Conservation (phyloP, 1,140 invertebrate genomes). For the Neoseiulus cucumeris region DNA sequence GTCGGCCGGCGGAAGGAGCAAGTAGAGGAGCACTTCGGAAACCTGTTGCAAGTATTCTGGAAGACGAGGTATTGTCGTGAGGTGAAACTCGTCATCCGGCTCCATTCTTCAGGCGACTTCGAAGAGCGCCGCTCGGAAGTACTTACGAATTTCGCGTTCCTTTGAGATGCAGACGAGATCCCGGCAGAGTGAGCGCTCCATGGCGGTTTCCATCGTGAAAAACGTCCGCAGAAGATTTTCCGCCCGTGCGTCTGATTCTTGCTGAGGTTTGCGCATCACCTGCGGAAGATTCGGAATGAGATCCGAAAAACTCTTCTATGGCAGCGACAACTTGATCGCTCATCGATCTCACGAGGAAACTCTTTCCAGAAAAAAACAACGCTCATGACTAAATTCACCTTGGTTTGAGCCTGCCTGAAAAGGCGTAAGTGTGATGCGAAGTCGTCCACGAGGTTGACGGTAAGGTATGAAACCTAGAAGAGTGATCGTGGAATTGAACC, state of each 20-base stretch:
- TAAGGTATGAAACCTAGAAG: conserved; percentile 46
- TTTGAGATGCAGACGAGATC: conserved; percentile 32
- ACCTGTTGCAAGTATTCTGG: conserved; percentile 62
- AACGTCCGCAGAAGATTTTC: conserved; percentile 48
- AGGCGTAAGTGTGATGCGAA: conserved; percentile 65
- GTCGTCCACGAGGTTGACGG: conserved; percentile 67
- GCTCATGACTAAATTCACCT: too few species aligned
- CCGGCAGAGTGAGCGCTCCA: conserved; percentile 47
- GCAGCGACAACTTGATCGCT: not conserved
- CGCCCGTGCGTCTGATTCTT: not conserved
- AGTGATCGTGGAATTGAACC: too few species aligned
- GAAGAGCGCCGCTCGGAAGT: not conserved
- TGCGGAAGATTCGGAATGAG: not conserved
- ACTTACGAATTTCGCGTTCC: conserved; percentile 32
- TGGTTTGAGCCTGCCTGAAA: conserved; percentile 47
- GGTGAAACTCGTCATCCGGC: too few species aligned
- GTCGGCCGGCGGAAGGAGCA: conserved; percentile 58
- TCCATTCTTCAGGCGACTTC: too few species aligned
- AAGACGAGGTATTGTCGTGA: too few species aligned
- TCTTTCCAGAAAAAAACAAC: too few species aligned
- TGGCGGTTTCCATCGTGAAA: conserved; percentile 64
- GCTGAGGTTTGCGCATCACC: conserved; percentile 16
- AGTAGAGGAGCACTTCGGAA: conserved; percentile 58
- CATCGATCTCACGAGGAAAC: conserved; percentile 23
- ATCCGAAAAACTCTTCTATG: not conserved